Evolutionary conservation across 2,797 vertebrate species (phyloP), one percentile per base, ranked within the genome.

Genomic region (Rhodeus uyekii): DNA sequence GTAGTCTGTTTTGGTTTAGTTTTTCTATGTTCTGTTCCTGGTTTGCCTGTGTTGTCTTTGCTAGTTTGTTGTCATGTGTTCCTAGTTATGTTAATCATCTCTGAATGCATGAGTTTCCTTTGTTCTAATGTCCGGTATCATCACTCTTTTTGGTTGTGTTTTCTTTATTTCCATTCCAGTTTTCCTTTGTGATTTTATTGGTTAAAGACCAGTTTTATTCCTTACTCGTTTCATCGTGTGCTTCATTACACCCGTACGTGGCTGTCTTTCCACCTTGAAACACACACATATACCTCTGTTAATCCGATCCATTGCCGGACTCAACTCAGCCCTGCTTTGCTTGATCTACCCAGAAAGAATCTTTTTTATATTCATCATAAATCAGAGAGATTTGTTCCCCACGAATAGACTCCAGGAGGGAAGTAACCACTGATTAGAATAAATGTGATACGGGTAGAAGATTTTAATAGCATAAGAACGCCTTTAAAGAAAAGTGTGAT

Each of bases 301-400:
- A 14, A 19, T 39, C 18, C 29, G 9, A 42, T 39, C n/a, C 24
- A 42, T 24, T 29, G n/a, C 36, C 42, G 10, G 77, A 29, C 36
- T 71, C 8, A 44, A 60, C 67, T 36, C 77, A 42, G 64, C 24
- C 48, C 12, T 44, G 38, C 68, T 39, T 64, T 50, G 34, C 44
- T 68, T 50, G 34, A 34, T 68, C 34, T 60, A 72, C 22, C 4
- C 60, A 38, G 60, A 42, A 64, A 81, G 29, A 27, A n/a, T 78
- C 8, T 39, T 50, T 42, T 42, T 39, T 77, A 53, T 74, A 48
- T 72, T 38, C 55, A 32, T 42, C 39, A 72, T 75, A 82, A 85
- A 82, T 85, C 58, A 46, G 6, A 42, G 68, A 55, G 39, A 64
- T 74, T 79, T 44, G n/a, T 78, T 82, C 63, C n/a, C n/a, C 42